A percentile compares a stretch with the other conserved stretches of the same genome.
Conservation (phyloP, 2,113 vertebrate genomes). For the Turnix velox region DNA sequence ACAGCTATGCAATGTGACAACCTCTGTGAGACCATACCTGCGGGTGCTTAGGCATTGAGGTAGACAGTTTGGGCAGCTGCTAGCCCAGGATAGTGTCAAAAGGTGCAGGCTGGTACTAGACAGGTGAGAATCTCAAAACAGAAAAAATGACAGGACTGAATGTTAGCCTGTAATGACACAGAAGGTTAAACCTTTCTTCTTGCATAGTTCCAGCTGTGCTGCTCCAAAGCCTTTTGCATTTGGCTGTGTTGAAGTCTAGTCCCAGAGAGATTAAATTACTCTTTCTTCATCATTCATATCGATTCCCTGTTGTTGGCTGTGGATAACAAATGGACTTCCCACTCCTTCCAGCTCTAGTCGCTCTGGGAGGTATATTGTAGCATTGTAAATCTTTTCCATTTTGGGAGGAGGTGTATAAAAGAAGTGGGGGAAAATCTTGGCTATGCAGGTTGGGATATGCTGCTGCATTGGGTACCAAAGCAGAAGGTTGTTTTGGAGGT, state of each 20-base stretch:
- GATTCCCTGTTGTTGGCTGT: background rate
- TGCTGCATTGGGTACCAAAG: background rate
- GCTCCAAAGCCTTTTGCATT: background rate
- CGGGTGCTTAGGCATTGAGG: background rate
- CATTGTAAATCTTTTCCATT: background rate
- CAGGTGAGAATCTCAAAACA: background rate
- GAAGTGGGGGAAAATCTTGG: background rate
- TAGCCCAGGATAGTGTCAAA: background rate
- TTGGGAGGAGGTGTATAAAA: background rate
- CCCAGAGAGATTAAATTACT: background rate
- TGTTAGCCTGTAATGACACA: background rate
- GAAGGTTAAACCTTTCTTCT: background rate
- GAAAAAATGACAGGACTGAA: background rate
- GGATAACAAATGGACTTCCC: constrained; percentile 31
- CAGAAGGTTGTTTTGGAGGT: background rate
- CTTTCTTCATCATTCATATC: background rate
- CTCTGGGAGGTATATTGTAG: background rate
- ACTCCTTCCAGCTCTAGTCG: background rate
- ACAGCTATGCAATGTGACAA: background rate
- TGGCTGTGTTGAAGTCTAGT: constrained; percentile 18
- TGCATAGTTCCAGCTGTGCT: background rate
- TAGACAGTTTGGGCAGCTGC: background rate
- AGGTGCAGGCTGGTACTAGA: background rate
- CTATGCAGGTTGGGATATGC: background rate
- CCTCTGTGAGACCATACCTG: background rate